Conservation (phyloP, 2,113 vertebrate genomes). For the Odocoileus hemionus region DNA sequence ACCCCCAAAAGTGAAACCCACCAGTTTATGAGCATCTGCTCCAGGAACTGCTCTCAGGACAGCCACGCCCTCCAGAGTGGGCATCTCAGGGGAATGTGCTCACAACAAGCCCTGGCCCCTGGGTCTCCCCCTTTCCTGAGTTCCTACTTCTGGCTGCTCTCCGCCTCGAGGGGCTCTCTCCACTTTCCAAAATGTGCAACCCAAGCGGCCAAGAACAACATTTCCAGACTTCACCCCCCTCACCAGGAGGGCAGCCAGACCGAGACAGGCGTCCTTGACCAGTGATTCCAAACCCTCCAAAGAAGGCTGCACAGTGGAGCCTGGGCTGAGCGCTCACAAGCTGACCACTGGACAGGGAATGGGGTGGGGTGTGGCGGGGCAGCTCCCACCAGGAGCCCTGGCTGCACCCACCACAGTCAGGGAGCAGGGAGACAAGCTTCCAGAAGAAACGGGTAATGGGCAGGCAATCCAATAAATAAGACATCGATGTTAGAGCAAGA, state of each 20-base stretch:
- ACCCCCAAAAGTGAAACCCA: not conserved
- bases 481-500: not conserved
- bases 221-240: not conserved
- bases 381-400: not conserved
- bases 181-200: not conserved
- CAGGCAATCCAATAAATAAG: not conserved
- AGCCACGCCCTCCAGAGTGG: no score
- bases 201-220: not conserved
- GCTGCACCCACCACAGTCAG: not conserved
- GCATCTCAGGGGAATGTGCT: accelerated
- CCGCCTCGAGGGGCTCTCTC: not conserved
- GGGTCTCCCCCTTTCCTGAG: not conserved
- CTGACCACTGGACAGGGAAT: not conserved
- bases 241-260: not conserved
- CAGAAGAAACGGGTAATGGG: not conserved
- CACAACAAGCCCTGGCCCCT: not conserved
- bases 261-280: accelerated
- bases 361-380: not conserved
- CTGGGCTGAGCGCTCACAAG: not conserved
- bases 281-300: not conserved
- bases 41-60: not conserved
- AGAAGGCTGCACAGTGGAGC: accelerated
- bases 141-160: not conserved
- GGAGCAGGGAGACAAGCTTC: not conserved
- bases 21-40: not conserved